These are phyloP conservation scores for Parotia lawesii DNA, from an alignment of 2,113 vertebrate genomes.

Conservation along the genomic window DNA sequence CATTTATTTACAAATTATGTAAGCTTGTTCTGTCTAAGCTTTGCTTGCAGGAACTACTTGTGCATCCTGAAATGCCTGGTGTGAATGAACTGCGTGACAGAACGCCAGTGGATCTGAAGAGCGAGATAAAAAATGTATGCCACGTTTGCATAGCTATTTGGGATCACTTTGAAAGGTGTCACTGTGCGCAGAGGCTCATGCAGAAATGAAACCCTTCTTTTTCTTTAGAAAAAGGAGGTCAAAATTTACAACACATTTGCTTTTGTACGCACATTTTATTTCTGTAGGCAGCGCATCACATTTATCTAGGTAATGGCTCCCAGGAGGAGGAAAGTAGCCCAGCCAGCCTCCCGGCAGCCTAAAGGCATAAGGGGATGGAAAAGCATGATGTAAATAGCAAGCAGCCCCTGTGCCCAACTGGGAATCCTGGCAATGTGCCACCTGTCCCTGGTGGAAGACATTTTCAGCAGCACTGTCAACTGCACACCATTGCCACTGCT, in stretches of 20 bases:
- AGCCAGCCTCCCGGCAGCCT: background rate
- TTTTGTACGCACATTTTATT: background rate
- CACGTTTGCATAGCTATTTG: background rate
- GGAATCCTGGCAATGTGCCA: background rate
- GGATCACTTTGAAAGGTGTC: constrained; percentile 1
- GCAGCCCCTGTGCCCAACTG: background rate
- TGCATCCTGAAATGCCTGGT: constrained; percentile 2
- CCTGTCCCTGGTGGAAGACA: background rate
- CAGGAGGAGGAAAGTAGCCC: background rate
- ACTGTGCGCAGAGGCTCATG: background rate
- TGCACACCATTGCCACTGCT: background rate
- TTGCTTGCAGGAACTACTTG: background rate
- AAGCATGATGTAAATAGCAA: constrained; percentile 9
- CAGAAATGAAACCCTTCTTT: background rate
- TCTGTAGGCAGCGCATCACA: background rate
- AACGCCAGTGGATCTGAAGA: constrained; percentile 19
- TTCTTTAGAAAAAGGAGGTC: constrained; percentile 12
- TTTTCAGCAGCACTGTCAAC: background rate
- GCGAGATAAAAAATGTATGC: background rate
- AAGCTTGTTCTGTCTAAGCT: background rate
- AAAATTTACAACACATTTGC: constrained; percentile 29
- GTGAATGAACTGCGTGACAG: background rate
- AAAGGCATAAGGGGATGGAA: background rate
- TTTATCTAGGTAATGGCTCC: constrained; percentile 16
- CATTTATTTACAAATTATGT: constrained; percentile 10